phyloP scores from a whole-genome alignment of 2,888 invertebrate species.

The Pediacus dermestoides region DNA sequence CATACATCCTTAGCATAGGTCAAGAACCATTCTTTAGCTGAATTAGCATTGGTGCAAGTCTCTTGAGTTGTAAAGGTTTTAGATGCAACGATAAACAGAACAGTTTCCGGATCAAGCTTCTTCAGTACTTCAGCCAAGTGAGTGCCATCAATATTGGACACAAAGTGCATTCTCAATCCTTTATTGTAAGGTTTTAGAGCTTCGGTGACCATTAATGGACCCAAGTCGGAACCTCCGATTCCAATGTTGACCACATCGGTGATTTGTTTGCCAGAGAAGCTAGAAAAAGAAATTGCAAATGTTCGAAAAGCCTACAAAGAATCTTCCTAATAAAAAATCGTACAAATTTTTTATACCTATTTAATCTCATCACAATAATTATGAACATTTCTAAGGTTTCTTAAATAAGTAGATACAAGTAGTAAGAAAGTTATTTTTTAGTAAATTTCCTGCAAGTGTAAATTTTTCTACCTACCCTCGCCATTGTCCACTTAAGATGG shows the following conservation, averaged over 20 bases:
- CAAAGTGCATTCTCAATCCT: slow-evolving; percentile 89
- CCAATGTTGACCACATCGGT: slow-evolving; percentile 99
- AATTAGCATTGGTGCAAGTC: slow-evolving; percentile 97
- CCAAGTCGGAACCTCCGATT: slow-evolving; percentile 98
- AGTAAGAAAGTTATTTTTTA: too few species aligned
- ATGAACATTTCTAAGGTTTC: too few species aligned
- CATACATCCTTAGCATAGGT: slow-evolving; percentile 80
- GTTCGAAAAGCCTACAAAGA: too few species aligned
- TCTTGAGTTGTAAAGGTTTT: slow-evolving; percentile 99
- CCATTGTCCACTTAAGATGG: slow-evolving; percentile 69
- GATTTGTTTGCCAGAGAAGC: slow-evolving; percentile 88
- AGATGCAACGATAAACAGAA: slow-evolving; percentile 96
- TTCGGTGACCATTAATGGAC: slow-evolving; percentile 98
- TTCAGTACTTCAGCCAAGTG: slow-evolving; percentile 93
- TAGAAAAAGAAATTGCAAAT: too few species aligned
- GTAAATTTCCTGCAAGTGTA: slow-evolving; percentile 3
- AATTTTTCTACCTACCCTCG: slow-evolving; percentile 53
- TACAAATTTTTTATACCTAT: too few species aligned
- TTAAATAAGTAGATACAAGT: too few species aligned
- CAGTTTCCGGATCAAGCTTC: slow-evolving; percentile 86
- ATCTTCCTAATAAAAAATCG: too few species aligned
- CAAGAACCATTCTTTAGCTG: slow-evolving; percentile 96
- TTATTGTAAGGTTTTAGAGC: slow-evolving; percentile 87
- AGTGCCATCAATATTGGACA: slow-evolving; percentile 99
- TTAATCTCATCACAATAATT: too few species aligned